phyloP scores from a whole-genome alignment of 2,888 invertebrate genomes.

The Elgonia sp. region DNA sequence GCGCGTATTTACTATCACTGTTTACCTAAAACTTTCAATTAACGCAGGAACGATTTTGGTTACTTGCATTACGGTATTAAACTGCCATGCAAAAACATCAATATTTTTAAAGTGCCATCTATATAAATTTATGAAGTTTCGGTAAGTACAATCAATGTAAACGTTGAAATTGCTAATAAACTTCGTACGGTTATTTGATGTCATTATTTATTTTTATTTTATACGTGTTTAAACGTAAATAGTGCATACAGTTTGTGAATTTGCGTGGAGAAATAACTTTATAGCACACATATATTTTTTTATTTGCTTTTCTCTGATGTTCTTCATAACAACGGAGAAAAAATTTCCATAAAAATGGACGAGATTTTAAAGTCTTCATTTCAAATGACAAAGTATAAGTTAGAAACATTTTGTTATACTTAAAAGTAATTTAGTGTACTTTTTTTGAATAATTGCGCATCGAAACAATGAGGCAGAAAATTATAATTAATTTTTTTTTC shows the following conservation, averaged over 20 bases:
- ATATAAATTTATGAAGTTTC: background rate
- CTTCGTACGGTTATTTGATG: background rate
- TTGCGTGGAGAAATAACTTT: constrained; percentile 1
- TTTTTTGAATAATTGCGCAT: background rate
- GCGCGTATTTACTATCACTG: background rate
- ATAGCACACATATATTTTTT: background rate
- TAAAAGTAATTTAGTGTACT: constrained; percentile 16
- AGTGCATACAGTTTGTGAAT: background rate
- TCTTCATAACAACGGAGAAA: constrained; percentile 9
- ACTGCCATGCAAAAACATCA: constrained; percentile 13
- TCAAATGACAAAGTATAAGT: constrained; percentile 30
- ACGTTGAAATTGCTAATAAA: no score
- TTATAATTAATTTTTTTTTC: no score
- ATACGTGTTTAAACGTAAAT: background rate
- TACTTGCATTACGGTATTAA: constrained; percentile 9
- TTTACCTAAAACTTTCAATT: constrained; percentile 40
- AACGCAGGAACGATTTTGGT: background rate
- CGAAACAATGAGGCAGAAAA: no score
- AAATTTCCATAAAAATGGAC: constrained; percentile 46
- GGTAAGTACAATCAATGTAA: no score
- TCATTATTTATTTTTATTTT: background rate
- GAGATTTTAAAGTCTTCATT: constrained; percentile 39
- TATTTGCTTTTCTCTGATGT: background rate
- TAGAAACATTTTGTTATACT: constrained; percentile 6
- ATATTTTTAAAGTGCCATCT: background rate